phyloP scores from a whole-genome alignment of 1,140 invertebrate genomes.

The Diorhabda sublineata region DNA sequence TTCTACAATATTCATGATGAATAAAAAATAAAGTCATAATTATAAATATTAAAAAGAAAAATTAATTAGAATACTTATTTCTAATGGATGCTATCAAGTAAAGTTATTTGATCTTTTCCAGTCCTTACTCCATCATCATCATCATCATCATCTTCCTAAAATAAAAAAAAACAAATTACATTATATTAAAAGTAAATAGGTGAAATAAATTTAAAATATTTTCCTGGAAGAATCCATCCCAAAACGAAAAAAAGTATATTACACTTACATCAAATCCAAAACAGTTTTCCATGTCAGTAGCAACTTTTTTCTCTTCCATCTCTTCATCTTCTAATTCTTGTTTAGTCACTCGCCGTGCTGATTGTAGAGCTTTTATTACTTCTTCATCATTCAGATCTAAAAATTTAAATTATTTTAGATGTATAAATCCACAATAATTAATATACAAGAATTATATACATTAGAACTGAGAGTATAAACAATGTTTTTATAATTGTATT shows the following conservation, averaged over 20 bases:
- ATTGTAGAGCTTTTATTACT: conserved; percentile 43
- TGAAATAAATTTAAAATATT: conserved; percentile 5
- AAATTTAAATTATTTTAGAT: conserved; percentile 17
- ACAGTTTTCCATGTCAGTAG: conserved; percentile 73
- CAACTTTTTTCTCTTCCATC: conserved; percentile 47
- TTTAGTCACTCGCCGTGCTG: conserved; percentile 37
- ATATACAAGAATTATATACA: not conserved
- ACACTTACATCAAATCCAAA: conserved; percentile 77
- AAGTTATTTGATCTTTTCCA: too few species aligned
- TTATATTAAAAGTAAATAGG: not conserved
- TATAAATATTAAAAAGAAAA: too few species aligned
- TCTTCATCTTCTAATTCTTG: conserved; percentile 44
- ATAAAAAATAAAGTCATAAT: too few species aligned
- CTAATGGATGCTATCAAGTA: too few species aligned
- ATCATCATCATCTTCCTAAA: too few species aligned
- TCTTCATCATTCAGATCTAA: conserved; percentile 43
- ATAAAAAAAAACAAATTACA: conserved; percentile 3
- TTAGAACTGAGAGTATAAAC: not conserved
- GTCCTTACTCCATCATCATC: too few species aligned
- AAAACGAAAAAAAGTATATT: conserved; percentile 6
- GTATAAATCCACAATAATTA: not conserved
- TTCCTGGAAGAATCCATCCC: not conserved
- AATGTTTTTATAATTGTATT: not conserved
- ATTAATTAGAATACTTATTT: too few species aligned
- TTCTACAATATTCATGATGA: too few species aligned